Evolutionary conservation across 2,113 vertebrate species (phyloP).

Genomic region (Microtus montanus): DNA sequence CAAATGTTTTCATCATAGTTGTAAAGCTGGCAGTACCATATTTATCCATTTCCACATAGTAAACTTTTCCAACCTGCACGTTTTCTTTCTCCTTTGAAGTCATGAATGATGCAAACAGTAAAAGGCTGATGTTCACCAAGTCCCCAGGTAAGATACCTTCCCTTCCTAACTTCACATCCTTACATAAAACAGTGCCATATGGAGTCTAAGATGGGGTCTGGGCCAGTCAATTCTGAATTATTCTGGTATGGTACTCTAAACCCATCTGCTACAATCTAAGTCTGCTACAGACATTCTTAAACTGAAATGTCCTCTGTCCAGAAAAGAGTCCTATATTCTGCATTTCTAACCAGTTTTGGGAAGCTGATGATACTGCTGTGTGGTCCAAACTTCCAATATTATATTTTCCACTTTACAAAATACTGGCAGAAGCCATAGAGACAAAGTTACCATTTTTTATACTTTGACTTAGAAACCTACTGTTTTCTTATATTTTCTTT

Average conservation of each 20-base stretch:
- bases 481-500: conserved; percentile 1
- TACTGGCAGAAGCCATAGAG: neutral
- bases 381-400: neutral
- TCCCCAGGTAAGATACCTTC: neutral
- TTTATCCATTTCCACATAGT: neutral
- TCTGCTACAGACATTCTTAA: neutral
- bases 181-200: rapidly evolving
- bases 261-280: neutral
- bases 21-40: neutral
- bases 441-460: neutral
- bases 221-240: neutral
- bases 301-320: neutral
- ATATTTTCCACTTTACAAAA: neutral
- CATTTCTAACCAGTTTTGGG: neutral
- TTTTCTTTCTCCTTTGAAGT: neutral
- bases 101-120: neutral
- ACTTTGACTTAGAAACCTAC: neutral
- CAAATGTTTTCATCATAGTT: neutral
- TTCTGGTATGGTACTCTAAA: neutral
- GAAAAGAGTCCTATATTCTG: neutral
- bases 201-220: neutral
- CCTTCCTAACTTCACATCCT: neutral
- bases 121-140: neutral
- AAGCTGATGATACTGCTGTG: neutral
- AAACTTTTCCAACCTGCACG: neutral